Base-by-base conservation (phyloP, 2,888 invertebrate genomes). In the Lithophane socia region DNA sequence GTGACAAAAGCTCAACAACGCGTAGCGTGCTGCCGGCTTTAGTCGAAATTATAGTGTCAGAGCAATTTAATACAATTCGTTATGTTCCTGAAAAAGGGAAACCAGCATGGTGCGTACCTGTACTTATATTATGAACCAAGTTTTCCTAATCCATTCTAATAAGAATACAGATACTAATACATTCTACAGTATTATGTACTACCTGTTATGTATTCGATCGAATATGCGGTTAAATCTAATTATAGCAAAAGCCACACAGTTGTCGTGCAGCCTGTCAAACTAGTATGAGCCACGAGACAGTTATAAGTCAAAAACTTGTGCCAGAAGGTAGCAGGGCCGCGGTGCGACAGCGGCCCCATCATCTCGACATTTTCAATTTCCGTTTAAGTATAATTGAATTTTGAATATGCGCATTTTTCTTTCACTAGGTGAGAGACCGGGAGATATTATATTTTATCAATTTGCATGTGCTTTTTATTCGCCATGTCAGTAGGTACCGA, bases 301-400 rank as follows among this genome's bases (percentile, higher is more conserved):
- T 75, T 84, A 75, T 79, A 82, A 68, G 72, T 83, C 79, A 75
- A 80, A 82, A 82, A 76, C 80, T 84, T 80, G 12, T 64, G 69
- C 70, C 61, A 74, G 72, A 82, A 66, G 66, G 79, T 86, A 87
- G 86, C 88, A 86, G 84, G 87, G 82, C 88, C 91, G 75, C 68
- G 89, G 87, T 89, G 82, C 80, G 84, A 80, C 82, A 85, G 83
- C 87, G 72, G 86, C 74, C 88, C 89, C 90, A 91, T 91, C 90
- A 90, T 89, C 90, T 90, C 88, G 90, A 91, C 93, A 90, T 93
- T 94, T 94, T 92, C 94, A 94, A 94, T 95, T 95, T 95, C 94
- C 93, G 92, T 91, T 93, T 91, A 92, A 91, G 89, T 92, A 91
- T 94, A 93, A 95, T 94, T 95, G 94, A 94, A 95, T 93, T 89